A percentile compares a stretch with the other conserved stretches of the same genome.
These are phyloP conservation scores for Mirza zaza DNA, from an alignment of 2,113 vertebrate genomes.

Conservation along the genomic window DNA sequence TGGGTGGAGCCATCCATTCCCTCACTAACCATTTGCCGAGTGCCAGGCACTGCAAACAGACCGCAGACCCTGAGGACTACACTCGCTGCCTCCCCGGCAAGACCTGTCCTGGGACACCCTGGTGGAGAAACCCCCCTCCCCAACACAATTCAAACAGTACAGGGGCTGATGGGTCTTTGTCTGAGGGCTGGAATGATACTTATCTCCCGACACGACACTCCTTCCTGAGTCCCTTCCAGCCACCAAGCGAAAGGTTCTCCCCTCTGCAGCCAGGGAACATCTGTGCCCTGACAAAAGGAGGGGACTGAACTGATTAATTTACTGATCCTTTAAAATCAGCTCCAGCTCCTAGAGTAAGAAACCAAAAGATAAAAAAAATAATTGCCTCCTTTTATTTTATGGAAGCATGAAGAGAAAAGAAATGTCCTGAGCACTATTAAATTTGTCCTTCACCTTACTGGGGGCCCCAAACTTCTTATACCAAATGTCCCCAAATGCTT, in stretches of 20 bases:
- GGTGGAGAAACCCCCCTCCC: background rate
- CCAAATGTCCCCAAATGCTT: background rate
- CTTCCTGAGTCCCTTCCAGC: background rate
- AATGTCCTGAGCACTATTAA: background rate
- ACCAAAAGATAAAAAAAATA: conserved; percentile 18
- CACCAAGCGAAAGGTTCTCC: background rate
- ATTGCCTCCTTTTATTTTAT: background rate
- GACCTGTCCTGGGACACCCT: background rate
- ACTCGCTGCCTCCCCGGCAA: background rate
- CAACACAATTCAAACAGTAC: background rate
- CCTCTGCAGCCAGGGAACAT: background rate
- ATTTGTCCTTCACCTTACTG: background rate
- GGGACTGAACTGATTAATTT: background rate
- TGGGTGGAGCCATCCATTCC: rapidly evolving
- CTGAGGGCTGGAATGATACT: background rate
- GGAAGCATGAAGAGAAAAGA: background rate
- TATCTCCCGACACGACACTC: background rate
- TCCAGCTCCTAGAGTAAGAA: conserved; percentile 13
- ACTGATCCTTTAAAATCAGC: conserved; percentile 45
- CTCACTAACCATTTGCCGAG: background rate
- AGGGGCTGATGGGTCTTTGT: background rate
- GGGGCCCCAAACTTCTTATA: background rate
- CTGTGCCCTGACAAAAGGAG: background rate
- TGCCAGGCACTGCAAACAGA: background rate
- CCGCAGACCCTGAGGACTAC: background rate